A percentile compares a stretch with the other conserved stretches of the same genome.
Evolutionary conservation across 2,888 invertebrate species (phyloP).

Genomic region (Thecocarcelia acutangulata): DNA sequence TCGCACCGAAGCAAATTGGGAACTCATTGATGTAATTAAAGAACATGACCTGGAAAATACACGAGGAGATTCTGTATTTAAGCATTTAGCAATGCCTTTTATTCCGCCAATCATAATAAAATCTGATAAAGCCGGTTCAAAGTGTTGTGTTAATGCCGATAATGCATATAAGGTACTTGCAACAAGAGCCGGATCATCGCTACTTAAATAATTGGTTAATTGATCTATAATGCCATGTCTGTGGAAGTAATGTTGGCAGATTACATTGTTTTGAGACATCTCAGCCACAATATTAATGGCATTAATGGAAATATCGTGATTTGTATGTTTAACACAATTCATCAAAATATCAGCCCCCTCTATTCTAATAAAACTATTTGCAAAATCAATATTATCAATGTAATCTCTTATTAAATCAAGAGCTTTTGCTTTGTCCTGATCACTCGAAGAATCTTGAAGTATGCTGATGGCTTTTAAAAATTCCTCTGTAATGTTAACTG

Average conservation of each 20-base stretch:
- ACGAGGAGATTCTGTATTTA: slow-evolving; percentile 82
- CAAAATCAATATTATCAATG: slow-evolving; percentile 89
- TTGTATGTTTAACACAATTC: slow-evolving; percentile 85
- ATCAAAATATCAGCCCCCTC: slow-evolving; percentile 90
- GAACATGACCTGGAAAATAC: slow-evolving; percentile 88
- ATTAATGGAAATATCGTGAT: slow-evolving; percentile 84
- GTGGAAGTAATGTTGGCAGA: slow-evolving; percentile 88
- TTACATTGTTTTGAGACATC: slow-evolving; percentile 92
- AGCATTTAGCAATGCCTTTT: slow-evolving; percentile 84
- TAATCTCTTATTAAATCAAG: slow-evolving; percentile 87
- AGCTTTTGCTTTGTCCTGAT: slow-evolving; percentile 84
- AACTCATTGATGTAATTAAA: slow-evolving; percentile 85
- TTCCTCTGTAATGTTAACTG: slow-evolving; percentile 86
- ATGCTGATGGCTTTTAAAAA: slow-evolving; percentile 85
- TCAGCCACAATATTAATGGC: slow-evolving; percentile 89
- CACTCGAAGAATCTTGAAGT: slow-evolving; percentile 83
- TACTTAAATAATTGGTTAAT: slow-evolving; percentile 83
- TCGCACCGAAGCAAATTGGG: slow-evolving; percentile 83
- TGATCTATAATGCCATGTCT: slow-evolving; percentile 85
- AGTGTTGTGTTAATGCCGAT: slow-evolving; percentile 88
- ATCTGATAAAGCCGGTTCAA: slow-evolving; percentile 83
- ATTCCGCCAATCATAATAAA: slow-evolving; percentile 87
- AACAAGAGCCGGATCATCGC: slow-evolving; percentile 82
- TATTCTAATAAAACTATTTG: slow-evolving; percentile 92
- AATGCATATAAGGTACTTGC: slow-evolving; percentile 89